These are phyloP conservation scores for Hirundo rustica DNA, from an alignment of 2,797 vertebrate genomes.

Conservation along the genomic window DNA sequence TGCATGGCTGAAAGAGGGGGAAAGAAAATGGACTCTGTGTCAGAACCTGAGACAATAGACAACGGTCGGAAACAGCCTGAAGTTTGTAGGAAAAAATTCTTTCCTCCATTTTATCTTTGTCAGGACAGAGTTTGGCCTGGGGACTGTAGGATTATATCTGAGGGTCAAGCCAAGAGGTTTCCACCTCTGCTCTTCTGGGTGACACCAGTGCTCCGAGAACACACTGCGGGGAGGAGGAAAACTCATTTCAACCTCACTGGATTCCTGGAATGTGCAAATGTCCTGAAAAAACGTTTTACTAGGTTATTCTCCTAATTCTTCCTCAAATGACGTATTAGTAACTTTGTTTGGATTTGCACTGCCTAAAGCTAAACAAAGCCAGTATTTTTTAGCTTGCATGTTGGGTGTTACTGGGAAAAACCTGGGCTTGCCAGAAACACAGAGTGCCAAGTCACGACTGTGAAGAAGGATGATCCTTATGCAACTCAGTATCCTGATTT, in stretches of 20 bases:
- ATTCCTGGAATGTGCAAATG: background rate
- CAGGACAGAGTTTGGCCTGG: background rate
- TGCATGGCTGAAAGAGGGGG: conserved; percentile 42
- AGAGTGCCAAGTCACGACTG: background rate
- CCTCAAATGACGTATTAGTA: background rate
- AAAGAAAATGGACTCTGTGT: conserved; percentile 48
- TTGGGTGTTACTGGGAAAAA: background rate
- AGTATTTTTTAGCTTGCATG: background rate
- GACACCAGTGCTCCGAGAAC: background rate
- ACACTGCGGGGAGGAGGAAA: background rate
- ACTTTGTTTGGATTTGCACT: background rate
- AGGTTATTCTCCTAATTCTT: background rate
- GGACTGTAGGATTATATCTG: background rate
- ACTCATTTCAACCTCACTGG: background rate
- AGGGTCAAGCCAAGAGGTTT: conserved; percentile 24
- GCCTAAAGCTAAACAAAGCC: background rate
- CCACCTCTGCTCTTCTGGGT: conserved; percentile 2
- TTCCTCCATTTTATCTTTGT: background rate
- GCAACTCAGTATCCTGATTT: background rate
- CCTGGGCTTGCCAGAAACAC: background rate
- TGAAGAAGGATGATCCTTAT: background rate
- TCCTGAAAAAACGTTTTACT: background rate
- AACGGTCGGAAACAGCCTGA: background rate
- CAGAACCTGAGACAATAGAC: conserved; percentile 37
- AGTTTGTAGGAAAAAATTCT: background rate